These are phyloP conservation scores for Drosophila orosa DNA, from an alignment of 1,140 invertebrate species.

Conservation along the genomic window DNA sequence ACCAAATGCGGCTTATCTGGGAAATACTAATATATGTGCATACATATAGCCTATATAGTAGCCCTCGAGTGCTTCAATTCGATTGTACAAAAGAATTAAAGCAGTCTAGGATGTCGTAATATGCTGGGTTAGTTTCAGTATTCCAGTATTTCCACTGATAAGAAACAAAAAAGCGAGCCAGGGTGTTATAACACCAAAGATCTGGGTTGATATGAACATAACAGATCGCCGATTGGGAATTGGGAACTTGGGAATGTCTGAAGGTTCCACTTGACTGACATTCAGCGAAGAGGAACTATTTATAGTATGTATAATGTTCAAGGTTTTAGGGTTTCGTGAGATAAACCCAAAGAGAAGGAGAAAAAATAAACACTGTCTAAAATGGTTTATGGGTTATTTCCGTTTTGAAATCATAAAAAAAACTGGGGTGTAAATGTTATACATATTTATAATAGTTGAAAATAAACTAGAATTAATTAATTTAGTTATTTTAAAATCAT, in stretches of 20 bases:
- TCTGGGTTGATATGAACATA: conserved; percentile 15
- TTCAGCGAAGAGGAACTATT: not conserved
- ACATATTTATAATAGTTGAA: not conserved
- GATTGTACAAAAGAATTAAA: conserved; percentile 50
- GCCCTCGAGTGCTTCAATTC: conserved; percentile 25
- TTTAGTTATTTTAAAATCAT: not conserved
- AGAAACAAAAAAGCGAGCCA: not conserved
- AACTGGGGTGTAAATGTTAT: not conserved
- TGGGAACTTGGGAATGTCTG: conserved; percentile 10
- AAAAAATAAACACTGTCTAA: not conserved
- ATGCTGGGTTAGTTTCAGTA: conserved; percentile 13
- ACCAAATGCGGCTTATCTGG: conserved; percentile 25
- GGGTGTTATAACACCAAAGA: conserved; percentile 24
- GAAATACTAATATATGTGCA: not conserved
- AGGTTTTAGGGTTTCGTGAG: not conserved
- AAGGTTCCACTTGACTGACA: conserved; percentile 23
- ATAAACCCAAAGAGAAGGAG: not conserved
- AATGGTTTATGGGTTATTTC: not conserved
- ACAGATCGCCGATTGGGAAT: conserved; percentile 4
- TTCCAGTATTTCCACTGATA: conserved; percentile 12
- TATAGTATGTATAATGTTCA: not conserved
- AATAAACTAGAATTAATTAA: not conserved
- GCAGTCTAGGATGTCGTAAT: conserved; percentile 30
- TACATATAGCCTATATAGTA: conserved; percentile 1
- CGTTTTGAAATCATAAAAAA: no score